Evolutionary conservation across 2,113 vertebrate species (phyloP).

Genomic region (Polypterus bichir): DNA sequence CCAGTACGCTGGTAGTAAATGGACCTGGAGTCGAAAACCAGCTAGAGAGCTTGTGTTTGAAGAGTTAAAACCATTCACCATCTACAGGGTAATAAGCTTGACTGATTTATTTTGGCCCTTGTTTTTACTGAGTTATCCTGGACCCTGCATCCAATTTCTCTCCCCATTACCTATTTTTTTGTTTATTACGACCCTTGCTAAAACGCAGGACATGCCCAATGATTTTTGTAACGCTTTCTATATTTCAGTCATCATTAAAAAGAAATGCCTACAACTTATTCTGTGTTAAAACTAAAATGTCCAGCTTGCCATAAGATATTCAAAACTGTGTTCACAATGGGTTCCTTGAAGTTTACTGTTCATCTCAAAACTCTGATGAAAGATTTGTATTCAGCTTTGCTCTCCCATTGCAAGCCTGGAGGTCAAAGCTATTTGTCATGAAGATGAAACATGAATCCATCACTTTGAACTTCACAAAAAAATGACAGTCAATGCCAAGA

Average conservation of each 20-base stretch:
- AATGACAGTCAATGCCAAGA: too few relatives aligned
- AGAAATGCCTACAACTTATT: neutral
- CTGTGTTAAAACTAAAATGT: neutral
- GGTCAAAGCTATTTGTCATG: too few relatives aligned
- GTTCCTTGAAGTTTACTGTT: too few relatives aligned
- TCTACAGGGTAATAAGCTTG: conserved; percentile 49
- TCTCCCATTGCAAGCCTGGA: too few relatives aligned
- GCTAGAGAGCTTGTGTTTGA: conserved; percentile 52
- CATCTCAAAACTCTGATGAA: too few relatives aligned
- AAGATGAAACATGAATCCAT: too few relatives aligned
- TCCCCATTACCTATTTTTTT: neutral
- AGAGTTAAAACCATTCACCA: conserved; percentile 42
- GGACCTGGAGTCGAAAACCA: conserved; percentile 51
- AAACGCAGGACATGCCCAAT: neutral
- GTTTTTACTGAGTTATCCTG: neutral
- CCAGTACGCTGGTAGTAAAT: conserved; percentile 48
- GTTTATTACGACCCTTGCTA: neutral
- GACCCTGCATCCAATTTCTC: too few relatives aligned
- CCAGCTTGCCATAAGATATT: too few relatives aligned
- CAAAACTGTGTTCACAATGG: too few relatives aligned
- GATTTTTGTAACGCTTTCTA: neutral
- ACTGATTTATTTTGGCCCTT: too few relatives aligned
- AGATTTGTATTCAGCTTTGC: too few relatives aligned
- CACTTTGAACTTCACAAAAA: too few relatives aligned
- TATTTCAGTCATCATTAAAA: neutral